Evolutionary conservation across 2,888 invertebrate species (phyloP), one percentile per base, ranked within the genome.

Genomic region (Argyra leucocephala): DNA sequence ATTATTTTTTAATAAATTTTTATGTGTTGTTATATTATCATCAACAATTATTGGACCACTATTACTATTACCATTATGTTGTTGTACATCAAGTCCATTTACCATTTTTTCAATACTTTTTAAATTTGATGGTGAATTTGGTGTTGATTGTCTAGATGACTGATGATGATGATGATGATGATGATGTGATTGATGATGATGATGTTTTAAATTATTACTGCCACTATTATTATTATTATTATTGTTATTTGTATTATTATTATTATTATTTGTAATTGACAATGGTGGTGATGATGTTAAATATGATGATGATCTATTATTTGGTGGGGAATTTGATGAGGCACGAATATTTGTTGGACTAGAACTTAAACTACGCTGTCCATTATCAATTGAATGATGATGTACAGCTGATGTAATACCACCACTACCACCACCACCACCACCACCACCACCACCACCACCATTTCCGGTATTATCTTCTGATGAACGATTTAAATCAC

Each of bases 61-160:
- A 26, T 62, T 61, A 24, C 72, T 73, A 61, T 74, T 72, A 64
- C 79, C 80, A 65, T 80, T 84, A 71, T 88, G 85, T 78, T 91
- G 91, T 78, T 91, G 91, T 71, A 93, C 91, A 79, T 96, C 95
- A 69, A 96, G 83, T 21, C 95, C 96, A 81, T 95, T 96, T 72
- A 96, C 94, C 96, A 96, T 96, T 79, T 95, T 93, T 82, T 96
- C 96, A 82, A 96, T 96, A 80, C 90, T 94, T 81, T 95, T 95
- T 72, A 96, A 85, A 81, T 96, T 95, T 69, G 85, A 87, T 71
- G 77, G 81, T 68, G 80, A 80, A 64, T 74, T 66, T 73, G 80
- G 72, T 69, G 75, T 78, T 65, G 79, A 78, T 72, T 15, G n/a
- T 48, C n/a, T 15, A 76, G 12, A 76, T 71, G 71, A 75, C 74